phyloP scores from a whole-genome alignment of 2,797 vertebrate genomes.

The Pipistrellus kuhlii region DNA sequence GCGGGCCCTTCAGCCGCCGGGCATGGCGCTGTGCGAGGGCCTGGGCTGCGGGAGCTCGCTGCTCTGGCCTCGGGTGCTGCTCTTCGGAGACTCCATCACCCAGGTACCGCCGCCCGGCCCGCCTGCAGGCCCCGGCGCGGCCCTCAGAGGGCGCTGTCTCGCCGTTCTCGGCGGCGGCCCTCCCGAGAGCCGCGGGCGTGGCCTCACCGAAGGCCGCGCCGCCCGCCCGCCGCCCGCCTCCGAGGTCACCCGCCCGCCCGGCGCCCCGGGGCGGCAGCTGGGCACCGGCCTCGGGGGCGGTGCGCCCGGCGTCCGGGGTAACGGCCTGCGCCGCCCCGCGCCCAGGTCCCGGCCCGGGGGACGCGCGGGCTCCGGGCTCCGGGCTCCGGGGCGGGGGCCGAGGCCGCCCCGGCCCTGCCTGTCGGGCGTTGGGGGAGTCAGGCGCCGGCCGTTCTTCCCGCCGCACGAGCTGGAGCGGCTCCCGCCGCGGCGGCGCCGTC shows the following conservation, averaged over 20 bases:
- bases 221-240: background rate
- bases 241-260: background rate
- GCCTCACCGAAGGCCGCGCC: background rate
- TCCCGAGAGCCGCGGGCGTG: background rate
- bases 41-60: fast-evolving
- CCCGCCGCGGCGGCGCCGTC: background rate
- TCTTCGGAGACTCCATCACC: slow-evolving; percentile 97
- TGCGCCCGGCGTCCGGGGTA: background rate
- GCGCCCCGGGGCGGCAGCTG: background rate
- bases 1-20: fast-evolving
- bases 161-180: background rate
- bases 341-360: background rate
- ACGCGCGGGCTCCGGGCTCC: background rate
- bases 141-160: background rate
- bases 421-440: background rate
- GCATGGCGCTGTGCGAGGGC: background rate
- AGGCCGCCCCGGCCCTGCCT: background rate
- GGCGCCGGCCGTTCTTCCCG: background rate
- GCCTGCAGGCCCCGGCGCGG: background rate
- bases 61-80: slow-evolving; percentile 92
- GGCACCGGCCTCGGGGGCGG: too few relatives aligned
- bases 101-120: slow-evolving; percentile 88
- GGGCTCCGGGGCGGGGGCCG: background rate
- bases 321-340: background rate
- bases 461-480: background rate